Evolutionary conservation across 2,888 invertebrate species (phyloP).

Genomic region (Heliconius aoede): DNA sequence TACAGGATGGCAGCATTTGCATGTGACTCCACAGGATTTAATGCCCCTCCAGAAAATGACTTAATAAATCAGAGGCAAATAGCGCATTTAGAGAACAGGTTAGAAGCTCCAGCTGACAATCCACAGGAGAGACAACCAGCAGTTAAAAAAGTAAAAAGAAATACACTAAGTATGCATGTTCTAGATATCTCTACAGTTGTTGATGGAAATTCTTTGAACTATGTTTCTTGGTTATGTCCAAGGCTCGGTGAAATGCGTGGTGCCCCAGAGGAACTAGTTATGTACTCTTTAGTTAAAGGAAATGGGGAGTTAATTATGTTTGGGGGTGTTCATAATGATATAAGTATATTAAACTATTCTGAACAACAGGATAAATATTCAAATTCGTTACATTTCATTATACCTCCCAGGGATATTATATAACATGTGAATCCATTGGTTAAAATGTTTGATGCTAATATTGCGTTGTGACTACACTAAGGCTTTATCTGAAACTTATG

Average conservation of each 20-base stretch:
- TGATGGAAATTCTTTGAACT: slow-evolving; percentile 85
- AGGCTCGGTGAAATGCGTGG: slow-evolving; percentile 86
- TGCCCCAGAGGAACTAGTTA: slow-evolving; percentile 94
- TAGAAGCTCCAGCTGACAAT: slow-evolving; percentile 67
- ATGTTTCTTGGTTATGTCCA: slow-evolving; percentile 87
- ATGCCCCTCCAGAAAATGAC: slow-evolving; percentile 72
- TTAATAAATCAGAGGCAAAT: slow-evolving; percentile 79
- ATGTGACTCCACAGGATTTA: slow-evolving; percentile 69
- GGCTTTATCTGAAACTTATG: neutral
- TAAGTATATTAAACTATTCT: slow-evolving; percentile 82
- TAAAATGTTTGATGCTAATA: slow-evolving; percentile 24
- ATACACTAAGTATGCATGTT: slow-evolving; percentile 92
- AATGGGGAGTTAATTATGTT: slow-evolving; percentile 97
- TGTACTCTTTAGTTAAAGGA: slow-evolving; percentile 94
- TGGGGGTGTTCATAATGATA: slow-evolving; percentile 96
- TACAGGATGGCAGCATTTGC: slow-evolving; percentile 82
- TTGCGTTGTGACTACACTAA: slow-evolving; percentile 45
- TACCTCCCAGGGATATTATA: slow-evolving; percentile 88
- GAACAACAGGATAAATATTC: slow-evolving; percentile 87
- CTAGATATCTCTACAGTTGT: slow-evolving; percentile 91
- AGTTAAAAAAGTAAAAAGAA: slow-evolving; percentile 85
- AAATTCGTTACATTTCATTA: slow-evolving; percentile 90
- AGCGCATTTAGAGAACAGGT: slow-evolving; percentile 73
- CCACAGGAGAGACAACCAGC: slow-evolving; percentile 71
- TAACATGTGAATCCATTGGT: slow-evolving; percentile 83